These are phyloP conservation scores for Eudasyphora cyanicolor DNA, from an alignment of 2,888 invertebrate genomes.

Conservation along the genomic window DNA sequence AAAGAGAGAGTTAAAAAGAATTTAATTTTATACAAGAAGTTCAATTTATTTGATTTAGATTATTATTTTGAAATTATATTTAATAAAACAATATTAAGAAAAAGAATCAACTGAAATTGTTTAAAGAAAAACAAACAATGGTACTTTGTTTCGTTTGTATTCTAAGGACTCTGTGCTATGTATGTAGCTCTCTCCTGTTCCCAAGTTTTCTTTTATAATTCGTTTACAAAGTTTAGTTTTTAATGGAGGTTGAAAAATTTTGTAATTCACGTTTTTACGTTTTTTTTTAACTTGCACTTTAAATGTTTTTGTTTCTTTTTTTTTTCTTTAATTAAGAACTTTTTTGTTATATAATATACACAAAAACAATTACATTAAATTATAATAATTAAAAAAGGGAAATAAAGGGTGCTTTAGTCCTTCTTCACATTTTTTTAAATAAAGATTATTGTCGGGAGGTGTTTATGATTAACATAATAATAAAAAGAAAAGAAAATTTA, in stretches of 20 bases:
- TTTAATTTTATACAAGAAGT: constrained; percentile 13
- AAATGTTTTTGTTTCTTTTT: constrained; percentile 43
- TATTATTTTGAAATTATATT: constrained; percentile 47
- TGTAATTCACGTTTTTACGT: constrained; percentile 62
- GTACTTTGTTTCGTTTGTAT: constrained; percentile 59
- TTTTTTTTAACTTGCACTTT: constrained; percentile 12
- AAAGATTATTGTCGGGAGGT: constrained; percentile 36
- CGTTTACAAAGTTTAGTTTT: constrained; percentile 68
- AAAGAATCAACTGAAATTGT: constrained; percentile 47
- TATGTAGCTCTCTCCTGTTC: constrained; percentile 80
- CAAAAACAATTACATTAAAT: constrained; percentile 53
- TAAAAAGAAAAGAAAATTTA: constrained; percentile 56
- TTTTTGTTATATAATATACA: constrained; percentile 63
- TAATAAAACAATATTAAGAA: constrained; percentile 63
- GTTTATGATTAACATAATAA: constrained; percentile 41
- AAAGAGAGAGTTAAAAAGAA: constrained; percentile 41
- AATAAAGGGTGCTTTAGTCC: constrained; percentile 2
- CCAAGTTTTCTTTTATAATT: constrained; percentile 75
- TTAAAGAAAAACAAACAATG: constrained; percentile 46
- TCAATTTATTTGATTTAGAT: constrained; percentile 22
- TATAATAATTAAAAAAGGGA: constrained; percentile 40
- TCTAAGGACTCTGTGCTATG: constrained; percentile 76
- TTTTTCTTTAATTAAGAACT: constrained; percentile 66
- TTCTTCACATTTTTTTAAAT: constrained; percentile 21
- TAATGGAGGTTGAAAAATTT: constrained; percentile 70